Evolutionary conservation across 2,888 invertebrate genomes (phyloP), one percentile per base, ranked within the genome.

Genomic region (Hypselothyrea guttata): DNA sequence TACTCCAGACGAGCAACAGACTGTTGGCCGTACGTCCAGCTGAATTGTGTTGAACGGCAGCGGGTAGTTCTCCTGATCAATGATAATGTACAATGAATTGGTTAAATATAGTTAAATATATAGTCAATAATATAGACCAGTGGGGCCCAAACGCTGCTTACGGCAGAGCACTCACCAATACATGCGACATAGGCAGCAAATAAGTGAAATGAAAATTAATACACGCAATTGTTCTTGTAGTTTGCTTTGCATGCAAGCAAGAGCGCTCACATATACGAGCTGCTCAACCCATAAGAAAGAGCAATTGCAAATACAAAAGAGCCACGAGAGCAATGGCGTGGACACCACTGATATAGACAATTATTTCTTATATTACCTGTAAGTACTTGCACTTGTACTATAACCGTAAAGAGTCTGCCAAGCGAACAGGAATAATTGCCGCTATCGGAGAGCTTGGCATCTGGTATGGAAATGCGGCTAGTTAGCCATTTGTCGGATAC

Each of bases 371-470:
- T 12, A 30, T 91, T 90, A 94, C 94, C 94, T 87, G 93, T 94
- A 65, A 94, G 90, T 53, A 94, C 93, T 82, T 94, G 93, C 53
- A 94, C 93, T 86, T 93, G 92, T 52, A 93, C 92, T 22, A 92
- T 91, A 11, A 92, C 92, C 81, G 92, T 93, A 45, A 93, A 93
- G 75, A 93, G 92, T 81, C 93, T 92, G 65, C 92, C 92, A 67
- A 94, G 91, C 47, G 92, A 91, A 86, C 94, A 94, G 22, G 92
- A 91, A 84, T 94, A 94, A 31, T 92, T 92, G 9, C 94, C 94
- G 77, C 92, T 93, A 86, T 94, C 93, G 57, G 92, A 91, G 85
- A 93, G 92, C 62, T 92, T 92, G 16, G 93, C 94, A 62, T 92
- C 91, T 15, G 90, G 85, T 31, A 92, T 88, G 34, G 88, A 82